Evolutionary conservation across 2,797 vertebrate genomes (phyloP).

Genomic region (Gadopsis marmoratus): DNA sequence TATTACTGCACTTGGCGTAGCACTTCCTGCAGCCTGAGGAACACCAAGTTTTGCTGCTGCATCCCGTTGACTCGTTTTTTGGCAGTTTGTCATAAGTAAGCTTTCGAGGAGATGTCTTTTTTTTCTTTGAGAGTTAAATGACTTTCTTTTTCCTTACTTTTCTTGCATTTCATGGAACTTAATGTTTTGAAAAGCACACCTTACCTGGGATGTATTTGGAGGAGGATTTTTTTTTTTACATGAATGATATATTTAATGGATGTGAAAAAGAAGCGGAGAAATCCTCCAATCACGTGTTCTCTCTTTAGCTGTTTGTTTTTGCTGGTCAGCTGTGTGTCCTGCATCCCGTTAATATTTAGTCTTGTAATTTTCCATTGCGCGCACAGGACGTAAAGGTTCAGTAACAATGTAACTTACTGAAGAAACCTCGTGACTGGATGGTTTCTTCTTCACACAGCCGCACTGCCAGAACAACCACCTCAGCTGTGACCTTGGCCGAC

Average conservation of each 20-base stretch:
- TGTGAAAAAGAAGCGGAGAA: neutral
- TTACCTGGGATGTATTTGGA: neutral
- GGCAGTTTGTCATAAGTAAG: no score
- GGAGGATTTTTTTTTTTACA: neutral
- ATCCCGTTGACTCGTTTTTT: no score
- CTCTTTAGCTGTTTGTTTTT: neutral
- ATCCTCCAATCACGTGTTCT: no score
- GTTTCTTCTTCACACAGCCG: neutral
- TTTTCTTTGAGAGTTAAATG: no score
- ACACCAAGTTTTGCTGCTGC: no score
- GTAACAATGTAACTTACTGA: neutral
- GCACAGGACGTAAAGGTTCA: neutral
- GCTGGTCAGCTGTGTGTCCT: neutral
- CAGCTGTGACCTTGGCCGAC: slow-evolving; percentile 43
- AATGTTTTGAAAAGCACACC: no score
- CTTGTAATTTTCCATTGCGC: no score
- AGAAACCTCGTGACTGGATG: neutral
- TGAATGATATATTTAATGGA: neutral
- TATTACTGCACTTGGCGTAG: no score
- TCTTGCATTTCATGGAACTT: no score
- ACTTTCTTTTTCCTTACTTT: no score
- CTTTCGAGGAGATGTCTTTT: no score
- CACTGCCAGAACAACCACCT: neutral
- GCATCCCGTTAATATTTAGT: neutral
- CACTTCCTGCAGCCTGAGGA: no score